Base-by-base conservation (phyloP, 2,797 vertebrate species). In the Eutrigla gurnardus region DNA sequence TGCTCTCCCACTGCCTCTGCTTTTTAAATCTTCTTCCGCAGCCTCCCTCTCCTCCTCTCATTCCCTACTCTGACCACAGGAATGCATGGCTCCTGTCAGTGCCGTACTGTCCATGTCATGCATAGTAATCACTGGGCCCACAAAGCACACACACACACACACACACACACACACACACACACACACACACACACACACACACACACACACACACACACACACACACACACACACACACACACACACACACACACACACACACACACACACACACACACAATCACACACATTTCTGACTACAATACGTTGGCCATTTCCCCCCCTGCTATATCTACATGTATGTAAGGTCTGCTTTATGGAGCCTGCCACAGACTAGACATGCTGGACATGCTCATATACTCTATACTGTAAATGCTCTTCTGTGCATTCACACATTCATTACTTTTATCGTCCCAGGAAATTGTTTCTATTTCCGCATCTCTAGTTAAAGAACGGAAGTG, bases 91-190 rank as follows among this genome's bases (percentile, higher is more conserved):
- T 39, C 83, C 79, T 83, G 72, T 85, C 75, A 65, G 65, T 65
- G 65, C 50, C 25, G 63, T 66, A 46, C 63, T 58, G 52, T 79
- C 68, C 58, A 43, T 71, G 77, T 80, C 70, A 81, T 73, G 70
- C 78, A 81, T 67, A 74, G 61, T 68, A 86, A 82, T 87, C 82
- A 90, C 61, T 43, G 58, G 50, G 55, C 55, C 72, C 76, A 81
- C 78, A 77, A 70, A 50, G 63, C 77, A 62, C 49, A 59, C 65
- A 63, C 80, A 83, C 43, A n/a, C 69, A 52, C 6, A 81, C 5
- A 84, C 42, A 73, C 39, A 80, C 18, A 52, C 46, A 47, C 43
- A 66, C 50, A 32, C 73, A 55, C 70, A 74, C 62, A 70, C 70
- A 54, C 6, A 66, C 61, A 61, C 45, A 57, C 69, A 52, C 6